Evolutionary conservation across 2,888 invertebrate genomes (phyloP).

Genomic region (Pammene aurita): DNA sequence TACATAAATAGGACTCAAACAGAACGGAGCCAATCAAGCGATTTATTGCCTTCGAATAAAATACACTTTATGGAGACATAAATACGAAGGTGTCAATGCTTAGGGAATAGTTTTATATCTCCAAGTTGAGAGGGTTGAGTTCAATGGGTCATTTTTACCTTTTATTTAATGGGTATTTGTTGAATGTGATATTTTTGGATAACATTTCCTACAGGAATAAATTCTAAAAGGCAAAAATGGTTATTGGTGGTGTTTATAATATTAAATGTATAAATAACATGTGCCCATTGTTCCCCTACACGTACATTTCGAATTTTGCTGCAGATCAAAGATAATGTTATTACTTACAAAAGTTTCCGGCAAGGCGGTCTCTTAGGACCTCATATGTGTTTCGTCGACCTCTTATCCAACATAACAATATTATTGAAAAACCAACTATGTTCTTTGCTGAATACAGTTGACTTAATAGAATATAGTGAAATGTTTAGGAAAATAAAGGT

Average conservation of each 20-base stretch:
- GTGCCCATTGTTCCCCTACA: no score
- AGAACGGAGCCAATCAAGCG: slow-evolving; percentile 18
- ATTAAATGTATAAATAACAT: no score
- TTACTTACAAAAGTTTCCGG: slow-evolving; percentile 29
- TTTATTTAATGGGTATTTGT: background rate
- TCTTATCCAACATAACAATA: background rate
- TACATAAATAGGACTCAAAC: background rate
- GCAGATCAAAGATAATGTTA: slow-evolving; percentile 29
- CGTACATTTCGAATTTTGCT: no score
- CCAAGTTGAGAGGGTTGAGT: slow-evolving; percentile 2
- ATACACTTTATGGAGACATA: slow-evolving; percentile 23
- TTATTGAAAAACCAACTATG: background rate
- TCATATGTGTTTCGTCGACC: background rate
- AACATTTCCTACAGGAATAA: no score
- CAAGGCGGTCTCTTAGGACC: slow-evolving; percentile 3
- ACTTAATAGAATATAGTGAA: background rate
- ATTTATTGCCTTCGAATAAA: slow-evolving; percentile 32
- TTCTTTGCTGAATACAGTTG: background rate
- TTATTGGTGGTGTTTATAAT: no score
- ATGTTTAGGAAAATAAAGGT: background rate
- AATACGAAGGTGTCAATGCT: slow-evolving; percentile 33
- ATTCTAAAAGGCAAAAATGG: no score
- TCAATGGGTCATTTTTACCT: background rate
- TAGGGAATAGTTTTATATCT: slow-evolving; percentile 17
- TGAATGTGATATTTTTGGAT: no score